Base-by-base conservation (phyloP, 2,113 vertebrate genomes). In the Dipodomys spectabilis region DNA sequence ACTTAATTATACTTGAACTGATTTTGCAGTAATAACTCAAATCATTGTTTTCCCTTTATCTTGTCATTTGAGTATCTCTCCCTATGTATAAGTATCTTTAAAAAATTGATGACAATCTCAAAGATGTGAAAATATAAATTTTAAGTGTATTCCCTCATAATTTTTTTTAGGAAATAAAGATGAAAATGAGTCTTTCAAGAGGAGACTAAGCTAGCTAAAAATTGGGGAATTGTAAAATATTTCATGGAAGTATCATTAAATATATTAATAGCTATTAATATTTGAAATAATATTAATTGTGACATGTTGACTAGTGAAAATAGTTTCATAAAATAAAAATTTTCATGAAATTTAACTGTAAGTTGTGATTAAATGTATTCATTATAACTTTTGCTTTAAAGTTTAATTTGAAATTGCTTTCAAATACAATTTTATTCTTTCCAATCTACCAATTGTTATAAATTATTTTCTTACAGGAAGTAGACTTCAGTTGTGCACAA, bases 11-110 rank as follows among this genome's bases (percentile, higher is more conserved):
- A 82, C 72, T 74, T 35, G 27, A 95, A 91, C 28, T 72, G 71
- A 95, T 95, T 96, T 93, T 82, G n/a, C 6, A 68, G 12, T 77
- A 94, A 90, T 81, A 82, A 10, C 2, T 68, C 68, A 68, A 86
- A 82, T 83, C 27, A 88, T 30, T 84, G 82, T 28, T 82, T 78
- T 39, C 32, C 16, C 10, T 80, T 86, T 88, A 75, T 60, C 20
- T 80, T 91, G 23, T 69, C 65, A 32, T 65, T 82, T 78, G 45
- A 64, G 30, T 45, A 80, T 62, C 49, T 90, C 12, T 89, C 84
- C 82, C 23, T 89, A 16, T 2, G 45, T 73, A 91, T 74, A 79
- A 71, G 49, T 32, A 25, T 68, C 23, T 77, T 44, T 20, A 90
- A 49, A 39, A 71, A 94, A 45, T 28, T 68, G 60, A 94, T 92